Evolutionary conservation across 2,888 invertebrate species (phyloP).

Genomic region (Troides aeacus): DNA sequence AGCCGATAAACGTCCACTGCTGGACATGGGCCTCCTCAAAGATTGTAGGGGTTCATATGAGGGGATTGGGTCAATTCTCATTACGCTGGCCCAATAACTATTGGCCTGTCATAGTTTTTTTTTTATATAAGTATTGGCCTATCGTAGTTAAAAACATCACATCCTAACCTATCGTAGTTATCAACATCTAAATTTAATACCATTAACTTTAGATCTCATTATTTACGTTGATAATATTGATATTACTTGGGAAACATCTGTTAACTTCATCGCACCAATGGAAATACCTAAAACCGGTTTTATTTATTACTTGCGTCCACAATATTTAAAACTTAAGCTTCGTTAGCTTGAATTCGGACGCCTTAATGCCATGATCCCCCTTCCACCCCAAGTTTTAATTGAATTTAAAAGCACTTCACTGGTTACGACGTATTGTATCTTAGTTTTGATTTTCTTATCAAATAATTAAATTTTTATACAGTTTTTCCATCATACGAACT

Average conservation of each 20-base stretch:
- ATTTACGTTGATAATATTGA: neutral
- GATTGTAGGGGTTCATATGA: too few species aligned
- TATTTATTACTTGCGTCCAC: neutral
- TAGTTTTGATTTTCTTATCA: neutral
- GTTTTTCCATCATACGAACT: neutral
- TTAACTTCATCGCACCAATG: neutral
- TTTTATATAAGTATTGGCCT: too few species aligned
- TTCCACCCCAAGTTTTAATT: neutral
- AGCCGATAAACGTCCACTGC: too few species aligned
- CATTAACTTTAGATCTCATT: neutral
- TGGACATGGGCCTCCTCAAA: too few species aligned
- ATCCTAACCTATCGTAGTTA: too few species aligned
- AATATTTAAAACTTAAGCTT: neutral
- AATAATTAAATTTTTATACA: neutral
- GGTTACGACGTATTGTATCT: neutral
- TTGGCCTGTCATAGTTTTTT: too few species aligned
- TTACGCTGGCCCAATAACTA: too few species aligned
- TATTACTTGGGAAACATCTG: neutral
- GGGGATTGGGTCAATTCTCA: too few species aligned
- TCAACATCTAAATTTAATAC: neutral
- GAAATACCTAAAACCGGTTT: neutral
- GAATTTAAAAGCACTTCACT: neutral
- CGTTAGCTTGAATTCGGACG: neutral
- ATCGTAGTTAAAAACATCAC: too few species aligned
- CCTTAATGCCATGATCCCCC: neutral